Evolutionary conservation across 1,140 invertebrate genomes (phyloP).

Genomic region (Drosophila nigromelanica): DNA sequence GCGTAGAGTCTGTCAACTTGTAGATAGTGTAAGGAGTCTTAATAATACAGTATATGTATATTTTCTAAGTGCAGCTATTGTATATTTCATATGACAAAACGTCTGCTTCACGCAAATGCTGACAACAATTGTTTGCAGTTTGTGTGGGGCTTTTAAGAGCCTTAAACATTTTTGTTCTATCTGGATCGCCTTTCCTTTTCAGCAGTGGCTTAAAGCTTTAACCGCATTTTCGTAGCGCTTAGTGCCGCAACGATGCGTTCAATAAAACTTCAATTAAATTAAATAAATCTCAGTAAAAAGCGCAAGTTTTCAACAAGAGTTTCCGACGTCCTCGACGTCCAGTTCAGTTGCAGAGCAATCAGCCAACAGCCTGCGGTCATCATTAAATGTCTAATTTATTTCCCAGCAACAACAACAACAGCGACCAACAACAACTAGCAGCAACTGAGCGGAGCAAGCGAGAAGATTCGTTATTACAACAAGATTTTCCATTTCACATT

Average conservation of each 20-base stretch:
- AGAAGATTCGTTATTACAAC: conserved; percentile 70
- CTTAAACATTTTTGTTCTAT: neutral
- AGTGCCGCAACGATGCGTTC: conserved; percentile 57
- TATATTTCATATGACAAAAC: neutral
- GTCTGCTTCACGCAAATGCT: neutral
- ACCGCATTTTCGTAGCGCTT: conserved; percentile 25
- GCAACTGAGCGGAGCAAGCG: conserved; percentile 47
- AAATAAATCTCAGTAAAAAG: conserved; percentile 77
- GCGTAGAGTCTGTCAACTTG: neutral
- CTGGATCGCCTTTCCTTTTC: neutral
- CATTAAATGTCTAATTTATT: conserved; percentile 83
- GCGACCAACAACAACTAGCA: conserved; percentile 9
- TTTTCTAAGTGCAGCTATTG: neutral
- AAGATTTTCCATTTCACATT: conserved; percentile 67
- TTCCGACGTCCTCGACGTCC: conserved; percentile 19
- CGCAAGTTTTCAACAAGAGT: conserved; percentile 30
- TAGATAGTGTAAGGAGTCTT: neutral
- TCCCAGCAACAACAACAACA: conserved; percentile 57
- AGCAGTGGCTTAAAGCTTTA: conserved; percentile 4
- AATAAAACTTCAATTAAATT: conserved; percentile 81
- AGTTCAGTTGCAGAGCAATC: conserved; percentile 60
- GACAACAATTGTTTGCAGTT: neutral
- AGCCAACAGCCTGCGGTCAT: conserved; percentile 79
- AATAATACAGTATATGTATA: neutral
- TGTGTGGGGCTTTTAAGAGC: neutral